Percentiles rank a stretch among this genome's conserved stretches.
Conservation (phyloP, 2,888 invertebrate genomes). For the Uloborus plumipes region DNA sequence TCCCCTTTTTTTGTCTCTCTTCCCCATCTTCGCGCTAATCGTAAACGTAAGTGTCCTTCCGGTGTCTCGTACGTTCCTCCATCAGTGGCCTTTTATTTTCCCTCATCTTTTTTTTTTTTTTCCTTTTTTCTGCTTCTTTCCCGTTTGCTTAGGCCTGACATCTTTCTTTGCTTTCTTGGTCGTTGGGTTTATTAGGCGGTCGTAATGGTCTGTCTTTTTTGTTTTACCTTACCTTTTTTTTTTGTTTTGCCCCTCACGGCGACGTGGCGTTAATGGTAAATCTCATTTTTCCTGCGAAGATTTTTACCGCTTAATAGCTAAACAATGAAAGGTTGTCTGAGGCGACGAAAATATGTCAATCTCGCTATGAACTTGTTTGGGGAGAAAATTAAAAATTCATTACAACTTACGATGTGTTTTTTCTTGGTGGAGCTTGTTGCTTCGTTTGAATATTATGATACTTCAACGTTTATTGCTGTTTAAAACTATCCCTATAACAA, state of each 20-base stretch:
- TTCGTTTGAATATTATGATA: too few relatives aligned
- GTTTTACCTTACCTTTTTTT: background rate
- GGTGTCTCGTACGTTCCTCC: slow-evolving; percentile 32
- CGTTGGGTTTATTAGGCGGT: slow-evolving; percentile 33
- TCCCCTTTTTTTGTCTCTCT: slow-evolving; percentile 16
- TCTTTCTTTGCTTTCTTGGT: slow-evolving; percentile 17
- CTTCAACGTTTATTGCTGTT: too few relatives aligned
- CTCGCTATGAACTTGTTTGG: too few relatives aligned
- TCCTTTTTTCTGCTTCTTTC: background rate
- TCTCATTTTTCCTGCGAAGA: background rate
- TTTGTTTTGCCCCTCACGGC: background rate
- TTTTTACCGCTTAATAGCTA: background rate
- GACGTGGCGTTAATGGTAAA: too few relatives aligned
- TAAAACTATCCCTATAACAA: too few relatives aligned
- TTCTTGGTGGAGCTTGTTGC: too few relatives aligned
- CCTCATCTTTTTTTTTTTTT: background rate
- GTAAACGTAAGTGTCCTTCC: slow-evolving; percentile 49
- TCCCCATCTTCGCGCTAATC: slow-evolving; percentile 32
- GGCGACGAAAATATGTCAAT: too few relatives aligned
- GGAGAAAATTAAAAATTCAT: too few relatives aligned
- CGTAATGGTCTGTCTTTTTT: slow-evolving; percentile 27
- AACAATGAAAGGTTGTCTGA: too few relatives aligned
- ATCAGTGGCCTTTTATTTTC: slow-evolving; percentile 22
- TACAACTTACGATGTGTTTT: too few relatives aligned
- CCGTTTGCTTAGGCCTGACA: slow-evolving; percentile 10